Conservation (phyloP, 1,140 invertebrate genomes). For the Teleopsis dalmanni region DNA sequence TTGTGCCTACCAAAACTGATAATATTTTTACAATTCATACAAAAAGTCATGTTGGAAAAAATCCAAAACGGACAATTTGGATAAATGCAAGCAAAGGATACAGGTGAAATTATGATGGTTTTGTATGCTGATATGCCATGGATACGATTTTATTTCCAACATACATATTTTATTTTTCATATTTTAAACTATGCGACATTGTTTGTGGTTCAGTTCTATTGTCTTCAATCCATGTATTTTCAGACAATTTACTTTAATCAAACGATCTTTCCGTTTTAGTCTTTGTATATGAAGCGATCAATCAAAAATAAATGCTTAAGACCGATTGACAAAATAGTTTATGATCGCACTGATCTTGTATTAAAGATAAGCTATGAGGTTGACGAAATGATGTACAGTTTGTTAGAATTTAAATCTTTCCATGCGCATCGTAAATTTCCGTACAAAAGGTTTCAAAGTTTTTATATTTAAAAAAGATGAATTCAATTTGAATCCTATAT, state of each 20-base stretch:
- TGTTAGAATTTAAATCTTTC: conserved; percentile 10
- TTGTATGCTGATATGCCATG: neutral
- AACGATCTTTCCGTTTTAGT: neutral
- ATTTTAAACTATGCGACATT: neutral
- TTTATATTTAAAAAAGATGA: too few species aligned
- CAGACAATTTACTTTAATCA: neutral
- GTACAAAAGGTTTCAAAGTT: too few species aligned
- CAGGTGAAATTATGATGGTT: conserved; percentile 11
- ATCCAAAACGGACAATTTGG: too few species aligned
- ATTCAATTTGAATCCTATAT: too few species aligned
- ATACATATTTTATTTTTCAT: neutral
- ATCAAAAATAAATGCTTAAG: conserved; percentile 8
- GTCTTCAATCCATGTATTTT: too few species aligned
- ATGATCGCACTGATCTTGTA: conserved; percentile 2
- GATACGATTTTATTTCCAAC: neutral
- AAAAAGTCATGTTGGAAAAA: too few species aligned
- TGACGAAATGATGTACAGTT: conserved; percentile 8
- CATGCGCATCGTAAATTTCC: conserved; percentile 8
- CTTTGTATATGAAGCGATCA: conserved; percentile 9
- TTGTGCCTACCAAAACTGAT: conserved; percentile 8
- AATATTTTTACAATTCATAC: too few species aligned
- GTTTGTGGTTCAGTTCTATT: too few species aligned
- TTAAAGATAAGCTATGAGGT: neutral
- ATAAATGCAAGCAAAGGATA: too few species aligned
- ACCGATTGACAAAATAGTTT: conserved; percentile 10